These are phyloP conservation scores for Spondyliosoma cantharus DNA, from an alignment of 2,797 vertebrate species.

Conservation along the genomic window DNA sequence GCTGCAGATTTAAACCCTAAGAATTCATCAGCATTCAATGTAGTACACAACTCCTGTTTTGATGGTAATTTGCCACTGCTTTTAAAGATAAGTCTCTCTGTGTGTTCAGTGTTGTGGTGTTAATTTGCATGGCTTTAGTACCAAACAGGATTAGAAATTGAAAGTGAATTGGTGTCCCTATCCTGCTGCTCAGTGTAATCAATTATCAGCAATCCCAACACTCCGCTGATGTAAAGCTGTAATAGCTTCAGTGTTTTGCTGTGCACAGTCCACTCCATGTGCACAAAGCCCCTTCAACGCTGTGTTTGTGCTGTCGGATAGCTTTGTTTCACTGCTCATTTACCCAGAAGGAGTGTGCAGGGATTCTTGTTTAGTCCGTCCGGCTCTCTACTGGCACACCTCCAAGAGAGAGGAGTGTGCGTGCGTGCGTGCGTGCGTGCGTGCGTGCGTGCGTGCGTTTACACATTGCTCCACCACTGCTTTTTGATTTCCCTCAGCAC, in stretches of 20 bases:
- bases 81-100: not conserved
- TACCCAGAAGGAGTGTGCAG: constrained; percentile 1
- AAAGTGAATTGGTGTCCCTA: constrained; percentile 14
- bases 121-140: not conserved
- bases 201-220: constrained; percentile 18
- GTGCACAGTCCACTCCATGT: not conserved
- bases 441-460: not conserved
- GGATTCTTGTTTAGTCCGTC: constrained; percentile 30
- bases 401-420: constrained; percentile 28
- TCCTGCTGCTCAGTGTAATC: constrained; percentile 22
- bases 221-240: constrained; percentile 12
- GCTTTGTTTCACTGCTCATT: constrained; percentile 27
- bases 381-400: constrained; percentile 19
- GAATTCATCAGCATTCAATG: not conserved
- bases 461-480: constrained; percentile 20
- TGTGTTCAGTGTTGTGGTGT: not conserved
- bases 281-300: constrained; percentile 1
- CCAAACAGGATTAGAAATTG: constrained; percentile 8
- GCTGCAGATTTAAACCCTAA: not conserved
- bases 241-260: not conserved
- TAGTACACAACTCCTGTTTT: not conserved
- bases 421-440: constrained; percentile 1
- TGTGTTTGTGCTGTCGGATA: constrained; percentile 7
- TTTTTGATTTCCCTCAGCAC: constrained; percentile 54
- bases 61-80: constrained; percentile 3